phyloP scores from a whole-genome alignment of 2,113 vertebrate genomes.

The Laterallus jamaicensis region DNA sequence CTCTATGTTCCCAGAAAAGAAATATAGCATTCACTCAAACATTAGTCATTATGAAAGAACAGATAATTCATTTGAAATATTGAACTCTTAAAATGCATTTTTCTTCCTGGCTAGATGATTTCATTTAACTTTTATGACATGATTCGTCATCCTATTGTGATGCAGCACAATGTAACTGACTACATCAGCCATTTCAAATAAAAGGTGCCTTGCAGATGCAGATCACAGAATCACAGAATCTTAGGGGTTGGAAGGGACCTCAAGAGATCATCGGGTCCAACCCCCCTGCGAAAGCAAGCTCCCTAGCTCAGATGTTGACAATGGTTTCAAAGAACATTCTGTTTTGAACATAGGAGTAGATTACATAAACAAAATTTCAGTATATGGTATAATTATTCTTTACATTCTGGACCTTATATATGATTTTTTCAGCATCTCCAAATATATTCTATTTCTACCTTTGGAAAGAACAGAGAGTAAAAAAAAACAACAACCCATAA shows the following conservation, averaged over 20 bases:
- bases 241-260: no score
- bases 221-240: no score
- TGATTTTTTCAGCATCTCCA: background rate
- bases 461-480: background rate
- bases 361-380: background rate
- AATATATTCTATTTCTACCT: background rate
- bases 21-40: background rate
- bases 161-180: constrained; percentile 33
- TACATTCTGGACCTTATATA: background rate
- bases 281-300: no score
- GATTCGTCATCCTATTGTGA: constrained; percentile 46
- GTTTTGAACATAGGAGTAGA: accelerated
- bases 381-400: background rate
- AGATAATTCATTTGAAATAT: constrained; percentile 59
- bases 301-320: background rate
- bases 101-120: constrained; percentile 39
- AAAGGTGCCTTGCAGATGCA: background rate
- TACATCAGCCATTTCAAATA: constrained; percentile 27
- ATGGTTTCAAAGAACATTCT: background rate
- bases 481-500: background rate
- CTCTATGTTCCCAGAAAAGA: background rate
- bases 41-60: constrained; percentile 23
- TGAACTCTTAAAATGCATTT: constrained; percentile 28
- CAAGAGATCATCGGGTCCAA: no score
- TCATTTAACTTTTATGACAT: constrained; percentile 54